These are phyloP conservation scores for Lepilemur septentrionalis DNA, from an alignment of 2,797 vertebrate genomes.

Conservation along the genomic window DNA sequence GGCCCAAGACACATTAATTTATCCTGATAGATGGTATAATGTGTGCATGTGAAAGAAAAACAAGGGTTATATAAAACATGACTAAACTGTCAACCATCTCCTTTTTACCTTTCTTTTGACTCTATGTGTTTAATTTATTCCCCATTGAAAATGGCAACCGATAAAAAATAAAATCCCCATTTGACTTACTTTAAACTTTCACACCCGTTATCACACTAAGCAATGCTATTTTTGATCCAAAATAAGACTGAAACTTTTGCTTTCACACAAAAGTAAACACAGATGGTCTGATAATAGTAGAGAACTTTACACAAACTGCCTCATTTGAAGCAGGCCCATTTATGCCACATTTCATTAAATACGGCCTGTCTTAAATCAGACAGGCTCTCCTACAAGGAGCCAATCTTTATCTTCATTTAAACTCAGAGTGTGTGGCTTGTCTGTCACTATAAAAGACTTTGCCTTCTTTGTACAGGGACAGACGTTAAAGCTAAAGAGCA, in stretches of 20 bases:
- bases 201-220: conserved; percentile 54
- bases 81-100: conserved; percentile 55
- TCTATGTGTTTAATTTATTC: conserved; percentile 39
- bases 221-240: conserved; percentile 56
- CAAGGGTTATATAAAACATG: conserved; percentile 71
- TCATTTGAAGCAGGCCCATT: conserved; percentile 51
- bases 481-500: conserved; percentile 23
- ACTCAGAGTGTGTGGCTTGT: conserved; percentile 50
- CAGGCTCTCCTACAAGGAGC: conserved; percentile 59
- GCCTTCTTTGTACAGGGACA: conserved; percentile 49
- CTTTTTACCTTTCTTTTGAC: conserved; percentile 54
- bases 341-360: conserved; percentile 65
- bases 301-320: conserved; percentile 55
- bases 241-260: conserved; percentile 64
- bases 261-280: conserved; percentile 76
- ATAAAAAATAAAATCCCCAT: conserved; percentile 48
- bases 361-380: conserved; percentile 62
- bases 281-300: conserved; percentile 65
- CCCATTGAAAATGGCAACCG: conserved; percentile 46
- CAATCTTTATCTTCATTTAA: conserved; percentile 70
- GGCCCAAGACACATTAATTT: conserved; percentile 66
- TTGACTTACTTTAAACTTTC: conserved; percentile 57
- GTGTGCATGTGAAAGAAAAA: conserved; percentile 70
- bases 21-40: conserved; percentile 67
- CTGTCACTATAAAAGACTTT: conserved; percentile 63